Percentiles rank a stretch among this genome's conserved stretches.
These are phyloP conservation scores for Tinea semifulvella DNA, from an alignment of 2,888 invertebrate species.

Conservation along the genomic window DNA sequence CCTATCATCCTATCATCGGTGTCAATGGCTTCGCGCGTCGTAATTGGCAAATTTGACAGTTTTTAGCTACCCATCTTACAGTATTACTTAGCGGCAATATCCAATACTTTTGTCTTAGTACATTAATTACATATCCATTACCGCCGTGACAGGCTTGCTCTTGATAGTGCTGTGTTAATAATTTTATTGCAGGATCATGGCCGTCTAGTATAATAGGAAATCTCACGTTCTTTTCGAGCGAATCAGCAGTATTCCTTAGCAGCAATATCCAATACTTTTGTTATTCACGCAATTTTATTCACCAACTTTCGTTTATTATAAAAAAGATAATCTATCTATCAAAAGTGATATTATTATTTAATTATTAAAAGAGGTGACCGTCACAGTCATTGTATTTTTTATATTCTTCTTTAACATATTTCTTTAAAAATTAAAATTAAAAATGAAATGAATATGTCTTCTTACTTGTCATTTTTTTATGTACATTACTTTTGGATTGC, in stretches of 20 bases:
- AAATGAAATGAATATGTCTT: no score
- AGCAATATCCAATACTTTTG: background rate
- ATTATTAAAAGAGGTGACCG: no score
- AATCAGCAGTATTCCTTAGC: background rate
- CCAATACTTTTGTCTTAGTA: background rate
- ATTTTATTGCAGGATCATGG: background rate
- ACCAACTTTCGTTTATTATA: no score
- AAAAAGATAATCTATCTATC: no score
- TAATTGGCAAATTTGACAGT: background rate
- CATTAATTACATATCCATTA: background rate
- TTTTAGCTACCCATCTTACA: background rate
- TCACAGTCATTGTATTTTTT: no score
- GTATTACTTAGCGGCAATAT: background rate
- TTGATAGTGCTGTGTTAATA: background rate
- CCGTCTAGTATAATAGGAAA: background rate
- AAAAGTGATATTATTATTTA: no score
- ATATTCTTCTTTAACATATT: no score
- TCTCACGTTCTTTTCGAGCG: background rate
- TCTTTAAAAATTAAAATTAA: no score
- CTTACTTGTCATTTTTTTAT: no score
- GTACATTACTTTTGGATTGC: no score
- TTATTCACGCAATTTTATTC: no score
- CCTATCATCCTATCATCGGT: background rate
- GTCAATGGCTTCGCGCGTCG: background rate
- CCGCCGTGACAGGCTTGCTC: background rate